Base-by-base conservation (phyloP, 2,113 vertebrate genomes). In the Osmerus eperlanus region DNA sequence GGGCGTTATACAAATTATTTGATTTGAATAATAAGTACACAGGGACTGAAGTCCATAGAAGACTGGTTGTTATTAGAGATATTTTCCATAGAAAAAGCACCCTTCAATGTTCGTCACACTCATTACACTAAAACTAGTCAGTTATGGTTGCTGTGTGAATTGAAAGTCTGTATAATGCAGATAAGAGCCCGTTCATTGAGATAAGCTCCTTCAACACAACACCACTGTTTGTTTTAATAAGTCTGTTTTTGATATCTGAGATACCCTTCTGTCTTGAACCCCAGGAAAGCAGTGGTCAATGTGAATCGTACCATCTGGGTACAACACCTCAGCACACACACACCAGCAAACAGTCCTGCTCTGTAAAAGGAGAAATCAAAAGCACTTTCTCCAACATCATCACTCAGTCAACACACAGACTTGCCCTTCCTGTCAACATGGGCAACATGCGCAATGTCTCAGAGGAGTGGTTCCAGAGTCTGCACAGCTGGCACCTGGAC, bases 271-370 rank as follows among this genome's bases (percentile, higher is more conserved):
- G 41, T 7, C 9, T 47, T 47, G 41, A 11, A 12, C 41, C 41
- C 12, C 1, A 11, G 41, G 41, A 47, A 47, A 47, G 41, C 41
- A 9, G 41, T 47, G 41, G 41, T 2, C 41, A 12, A 12, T 47
- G 41, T 47, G 41, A 47, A 47, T 11, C 41, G 2, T 7, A 12
- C 41, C 41, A 47, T 47, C 41, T 47, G 41, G 12, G 55, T 5
- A 5, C 55, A 56, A 5, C 55, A 56, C 6, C 55, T 56, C 16
- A 2, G 55, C n/a, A 56, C 15, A 86, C 95, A 99, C 91, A 96
- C 96, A 66, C 18, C 1, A 47, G 41, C 41, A 47, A 47, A 47
- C 41, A 47, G 41, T 11, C 41, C 41, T 12, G 9, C 9, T 5
- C 41, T 12, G 41, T 47, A 47, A 28, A 28, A 28, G 25, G 25